Evolutionary conservation across 2,113 vertebrate genomes (phyloP).

Genomic region (Pycnonotus jocosus): DNA sequence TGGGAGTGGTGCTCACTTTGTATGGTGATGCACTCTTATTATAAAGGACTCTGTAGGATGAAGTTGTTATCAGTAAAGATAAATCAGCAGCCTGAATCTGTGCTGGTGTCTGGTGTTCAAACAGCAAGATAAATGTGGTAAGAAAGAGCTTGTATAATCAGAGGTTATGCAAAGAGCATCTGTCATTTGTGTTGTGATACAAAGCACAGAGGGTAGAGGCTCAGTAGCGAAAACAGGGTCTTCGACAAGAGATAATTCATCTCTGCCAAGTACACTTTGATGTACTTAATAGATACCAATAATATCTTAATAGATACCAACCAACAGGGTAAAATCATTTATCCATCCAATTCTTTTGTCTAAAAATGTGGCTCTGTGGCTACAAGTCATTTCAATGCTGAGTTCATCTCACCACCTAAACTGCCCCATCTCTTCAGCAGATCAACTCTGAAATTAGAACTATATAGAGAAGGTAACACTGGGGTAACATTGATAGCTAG

Average conservation of each 20-base stretch:
- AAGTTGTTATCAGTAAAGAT: neutral
- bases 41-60: neutral
- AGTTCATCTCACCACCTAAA: neutral
- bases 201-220: neutral
- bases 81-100: neutral
- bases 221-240: neutral
- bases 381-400: neutral
- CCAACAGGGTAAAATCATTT: neutral
- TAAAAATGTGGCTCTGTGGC: neutral
- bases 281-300: neutral
- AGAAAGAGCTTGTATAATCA: neutral
- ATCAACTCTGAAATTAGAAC: neutral
- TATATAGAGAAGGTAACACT: neutral
- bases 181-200: neutral
- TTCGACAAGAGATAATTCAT: neutral
- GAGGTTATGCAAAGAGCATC: neutral
- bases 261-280: neutral
- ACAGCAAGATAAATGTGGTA: neutral
- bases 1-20: neutral
- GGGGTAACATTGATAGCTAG: neutral
- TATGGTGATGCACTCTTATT: neutral
- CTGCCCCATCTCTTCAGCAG: neutral
- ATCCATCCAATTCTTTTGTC: neutral
- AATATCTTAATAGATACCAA: neutral
- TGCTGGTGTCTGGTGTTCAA: neutral